Evolutionary conservation across 2,888 invertebrate species (phyloP), one percentile per base, ranked within the genome.

Genomic region (Hypselothyrea guttata): DNA sequence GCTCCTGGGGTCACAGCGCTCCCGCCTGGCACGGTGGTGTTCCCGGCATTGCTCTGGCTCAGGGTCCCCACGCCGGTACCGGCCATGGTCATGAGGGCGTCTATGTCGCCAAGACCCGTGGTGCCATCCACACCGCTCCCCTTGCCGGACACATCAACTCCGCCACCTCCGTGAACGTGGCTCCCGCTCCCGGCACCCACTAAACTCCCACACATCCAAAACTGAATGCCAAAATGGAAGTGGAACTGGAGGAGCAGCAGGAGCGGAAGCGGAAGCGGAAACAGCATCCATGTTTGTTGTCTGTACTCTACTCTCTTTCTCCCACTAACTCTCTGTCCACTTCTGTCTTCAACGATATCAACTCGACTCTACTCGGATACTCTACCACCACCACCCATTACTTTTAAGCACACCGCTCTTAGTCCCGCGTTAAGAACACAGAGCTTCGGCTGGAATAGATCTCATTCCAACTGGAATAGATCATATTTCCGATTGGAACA

Each of bases 31-130:
- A 71, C 63, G 81, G 90, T 84, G 61, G 87, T 75, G 16, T 90
- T 88, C 71, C 89, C 83, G 89, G 91, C 89, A 75, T 91, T 68
- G 79, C 82, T 30, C 78, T 88, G 7, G 82, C 84, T 13, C 88
- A 88, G 75, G 88, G 88, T 56, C 87, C 82, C 16, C 55, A 45
- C 45, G 78, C 58, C 53, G 71, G 44, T 45, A 81, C 87, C 88
- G 62, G 90, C 13, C 76, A 91, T 88, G 75, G 90, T 62, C 86
- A 86, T 73, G 87, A 86, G 64, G 89, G 89, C 57, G 86, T 84
- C 41, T 90, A 90, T 64, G 87, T 90, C 4, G 89, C 89, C 58
- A 86, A 90, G 73, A 90, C 89, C 28, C 90, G 89, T 73, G 89
- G 89, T 59, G 89, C 89, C 58, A 84, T 89, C 34, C 89, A 90